phyloP scores from a whole-genome alignment of 2,888 invertebrate genomes.

The Deroplatys truncata region DNA sequence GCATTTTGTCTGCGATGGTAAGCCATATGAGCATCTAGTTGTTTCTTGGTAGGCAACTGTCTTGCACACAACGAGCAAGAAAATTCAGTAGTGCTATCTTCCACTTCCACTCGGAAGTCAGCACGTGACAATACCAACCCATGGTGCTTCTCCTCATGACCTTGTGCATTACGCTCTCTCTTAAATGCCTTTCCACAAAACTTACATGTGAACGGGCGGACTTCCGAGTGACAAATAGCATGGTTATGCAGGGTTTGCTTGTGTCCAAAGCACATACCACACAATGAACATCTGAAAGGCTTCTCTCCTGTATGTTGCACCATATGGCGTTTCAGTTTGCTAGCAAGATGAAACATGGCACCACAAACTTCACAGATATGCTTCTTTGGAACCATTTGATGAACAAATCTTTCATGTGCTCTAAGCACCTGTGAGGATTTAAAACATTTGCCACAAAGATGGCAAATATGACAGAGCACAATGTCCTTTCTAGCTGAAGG shows the following conservation, averaged over 20 bases:
- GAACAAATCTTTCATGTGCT: slow-evolving; percentile 9
- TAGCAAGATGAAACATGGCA: background rate
- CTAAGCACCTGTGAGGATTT: background rate
- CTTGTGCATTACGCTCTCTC: slow-evolving; percentile 1
- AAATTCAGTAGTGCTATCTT: background rate
- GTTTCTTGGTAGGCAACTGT: slow-evolving; percentile 2
- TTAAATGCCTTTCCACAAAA: slow-evolving; percentile 17
- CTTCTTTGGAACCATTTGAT: slow-evolving; percentile 6
- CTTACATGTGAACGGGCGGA: slow-evolving; percentile 9
- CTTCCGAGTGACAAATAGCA: slow-evolving; percentile 2
- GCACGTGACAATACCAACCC: background rate
- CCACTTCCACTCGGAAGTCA: background rate
- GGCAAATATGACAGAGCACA: background rate
- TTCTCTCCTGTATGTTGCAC: slow-evolving; percentile 6
- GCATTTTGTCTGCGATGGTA: slow-evolving; percentile 1
- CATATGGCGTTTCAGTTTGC: slow-evolving; percentile 9
- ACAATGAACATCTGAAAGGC: background rate
- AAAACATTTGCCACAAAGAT: slow-evolving; percentile 7
- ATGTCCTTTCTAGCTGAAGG: background rate
- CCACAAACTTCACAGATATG: slow-evolving; percentile 10
- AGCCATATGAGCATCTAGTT: slow-evolving; percentile 19
- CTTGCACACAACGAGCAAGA: slow-evolving; percentile 16
- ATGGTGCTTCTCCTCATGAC: slow-evolving; percentile 6
- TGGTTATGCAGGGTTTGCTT: slow-evolving; percentile 3
- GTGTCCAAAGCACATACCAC: slow-evolving; percentile 8